Evolutionary conservation across 1,140 invertebrate genomes (phyloP).

Genomic region (Mycetomoellerius zeteki): DNA sequence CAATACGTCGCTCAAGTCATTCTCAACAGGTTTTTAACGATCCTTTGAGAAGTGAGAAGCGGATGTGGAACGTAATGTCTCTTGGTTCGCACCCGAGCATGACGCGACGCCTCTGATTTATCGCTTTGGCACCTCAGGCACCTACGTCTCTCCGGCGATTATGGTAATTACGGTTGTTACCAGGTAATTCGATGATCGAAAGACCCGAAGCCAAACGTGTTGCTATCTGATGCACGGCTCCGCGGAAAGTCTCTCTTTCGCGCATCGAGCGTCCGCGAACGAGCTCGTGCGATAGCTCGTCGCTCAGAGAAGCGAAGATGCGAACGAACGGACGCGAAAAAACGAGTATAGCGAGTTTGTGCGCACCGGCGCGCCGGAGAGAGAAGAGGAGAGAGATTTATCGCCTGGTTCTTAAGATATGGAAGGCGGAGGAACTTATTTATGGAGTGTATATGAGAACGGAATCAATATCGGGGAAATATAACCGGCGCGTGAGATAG

Average conservation of each 20-base stretch:
- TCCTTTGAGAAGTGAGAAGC: slow-evolving; percentile 14
- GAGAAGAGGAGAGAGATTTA: slow-evolving; percentile 67
- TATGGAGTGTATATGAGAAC: slow-evolving; percentile 72
- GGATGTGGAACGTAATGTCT: slow-evolving; percentile 29
- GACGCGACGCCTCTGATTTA: slow-evolving; percentile 62
- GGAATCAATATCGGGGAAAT: slow-evolving; percentile 73
- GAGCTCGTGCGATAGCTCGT: slow-evolving; percentile 25
- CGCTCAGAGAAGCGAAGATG: slow-evolving; percentile 14
- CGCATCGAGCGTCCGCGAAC: slow-evolving; percentile 2
- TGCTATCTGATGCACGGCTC: slow-evolving; percentile 61
- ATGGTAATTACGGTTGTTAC: slow-evolving; percentile 70
- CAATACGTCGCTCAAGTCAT: slow-evolving; percentile 12
- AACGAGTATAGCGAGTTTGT: slow-evolving; percentile 29
- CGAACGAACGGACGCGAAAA: slow-evolving; percentile 11
- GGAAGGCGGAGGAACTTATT: slow-evolving; percentile 72
- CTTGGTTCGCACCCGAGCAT: slow-evolving; percentile 51
- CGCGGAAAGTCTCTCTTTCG: slow-evolving; percentile 33
- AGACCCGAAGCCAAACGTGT: slow-evolving; percentile 44
- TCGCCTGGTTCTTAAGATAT: slow-evolving; percentile 70
- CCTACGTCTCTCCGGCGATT: slow-evolving; percentile 41
- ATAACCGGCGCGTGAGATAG: slow-evolving; percentile 50
- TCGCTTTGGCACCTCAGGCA: slow-evolving; percentile 60
- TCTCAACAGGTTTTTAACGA: slow-evolving; percentile 47
- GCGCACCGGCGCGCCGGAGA: slow-evolving; percentile 2
- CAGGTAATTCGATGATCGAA: slow-evolving; percentile 67